These are phyloP conservation scores for Pelobates cultripes DNA, from an alignment of 2,797 vertebrate genomes.

Conservation along the genomic window DNA sequence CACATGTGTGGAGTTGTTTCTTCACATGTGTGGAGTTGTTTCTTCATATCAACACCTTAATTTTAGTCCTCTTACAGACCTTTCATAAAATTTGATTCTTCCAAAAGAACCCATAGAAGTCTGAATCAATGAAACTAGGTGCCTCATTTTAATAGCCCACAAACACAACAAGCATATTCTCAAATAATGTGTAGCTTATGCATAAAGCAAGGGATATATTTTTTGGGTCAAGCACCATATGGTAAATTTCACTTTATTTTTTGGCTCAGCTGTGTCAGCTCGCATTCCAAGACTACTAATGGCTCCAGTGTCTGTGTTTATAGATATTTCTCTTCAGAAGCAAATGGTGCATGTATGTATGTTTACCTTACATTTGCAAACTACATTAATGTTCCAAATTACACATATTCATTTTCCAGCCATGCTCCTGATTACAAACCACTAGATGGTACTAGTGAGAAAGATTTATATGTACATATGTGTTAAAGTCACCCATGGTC, in stretches of 20 bases:
- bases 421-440: neutral
- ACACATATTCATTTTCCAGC: neutral
- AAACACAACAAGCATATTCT: no score
- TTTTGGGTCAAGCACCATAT: neutral
- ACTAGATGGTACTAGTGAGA: conserved; percentile 32
- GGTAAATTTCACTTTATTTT: neutral
- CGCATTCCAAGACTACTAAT: neutral
- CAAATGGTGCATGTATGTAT: neutral
- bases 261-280: neutral
- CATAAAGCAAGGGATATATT: neutral
- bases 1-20: no score
- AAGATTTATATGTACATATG: no score
- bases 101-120: no score
- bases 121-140: no score
- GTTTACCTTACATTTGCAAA: conserved; percentile 6
- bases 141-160: no score
- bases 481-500: no score
- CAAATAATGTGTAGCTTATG: no score
- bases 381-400: neutral
- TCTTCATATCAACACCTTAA: no score
- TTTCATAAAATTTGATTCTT: no score
- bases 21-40: no score
- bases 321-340: neutral
- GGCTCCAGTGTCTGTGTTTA: neutral
- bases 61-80: no score